phyloP scores from a whole-genome alignment of 2,888 invertebrate genomes.

The Petrophora chlorosata region DNA sequence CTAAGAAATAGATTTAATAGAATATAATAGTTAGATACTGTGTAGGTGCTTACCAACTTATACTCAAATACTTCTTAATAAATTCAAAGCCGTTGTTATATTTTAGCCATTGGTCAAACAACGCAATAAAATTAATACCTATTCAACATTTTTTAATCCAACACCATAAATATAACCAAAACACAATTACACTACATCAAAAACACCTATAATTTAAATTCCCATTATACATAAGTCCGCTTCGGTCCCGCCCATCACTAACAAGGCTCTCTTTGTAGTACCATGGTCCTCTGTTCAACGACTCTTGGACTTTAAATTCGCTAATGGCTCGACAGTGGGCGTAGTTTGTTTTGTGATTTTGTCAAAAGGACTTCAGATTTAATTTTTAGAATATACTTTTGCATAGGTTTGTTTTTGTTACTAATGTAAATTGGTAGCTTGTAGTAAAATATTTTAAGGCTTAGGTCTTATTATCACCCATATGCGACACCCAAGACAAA shows the following conservation, averaged over 20 bases:
- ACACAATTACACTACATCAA: background rate
- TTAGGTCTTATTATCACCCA: too few species aligned
- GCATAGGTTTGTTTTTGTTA: too few species aligned
- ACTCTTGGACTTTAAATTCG: slow-evolving; percentile 48
- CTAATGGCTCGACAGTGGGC: slow-evolving; percentile 46
- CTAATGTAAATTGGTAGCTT: too few species aligned
- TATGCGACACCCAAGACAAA: too few species aligned
- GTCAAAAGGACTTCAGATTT: slow-evolving; percentile 2
- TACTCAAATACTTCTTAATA: too few species aligned
- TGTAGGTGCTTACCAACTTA: too few species aligned
- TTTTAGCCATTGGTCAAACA: too few species aligned
- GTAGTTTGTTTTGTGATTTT: slow-evolving; percentile 17
- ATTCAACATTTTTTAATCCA: background rate
- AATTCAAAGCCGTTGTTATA: too few species aligned
- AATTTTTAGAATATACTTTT: too few species aligned
- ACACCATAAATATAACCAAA: background rate
- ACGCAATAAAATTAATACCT: background rate
- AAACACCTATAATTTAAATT: slow-evolving; percentile 16
- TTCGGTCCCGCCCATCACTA: slow-evolving; percentile 55
- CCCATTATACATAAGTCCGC: slow-evolving; percentile 2
- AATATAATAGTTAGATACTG: too few species aligned
- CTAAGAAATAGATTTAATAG: too few species aligned
- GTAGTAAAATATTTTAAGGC: too few species aligned
- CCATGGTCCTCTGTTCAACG: slow-evolving; percentile 50
- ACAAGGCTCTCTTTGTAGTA: slow-evolving; percentile 52